Conservation (phyloP, 2,113 vertebrate species). For the Pelecanoides urinatrix region DNA sequence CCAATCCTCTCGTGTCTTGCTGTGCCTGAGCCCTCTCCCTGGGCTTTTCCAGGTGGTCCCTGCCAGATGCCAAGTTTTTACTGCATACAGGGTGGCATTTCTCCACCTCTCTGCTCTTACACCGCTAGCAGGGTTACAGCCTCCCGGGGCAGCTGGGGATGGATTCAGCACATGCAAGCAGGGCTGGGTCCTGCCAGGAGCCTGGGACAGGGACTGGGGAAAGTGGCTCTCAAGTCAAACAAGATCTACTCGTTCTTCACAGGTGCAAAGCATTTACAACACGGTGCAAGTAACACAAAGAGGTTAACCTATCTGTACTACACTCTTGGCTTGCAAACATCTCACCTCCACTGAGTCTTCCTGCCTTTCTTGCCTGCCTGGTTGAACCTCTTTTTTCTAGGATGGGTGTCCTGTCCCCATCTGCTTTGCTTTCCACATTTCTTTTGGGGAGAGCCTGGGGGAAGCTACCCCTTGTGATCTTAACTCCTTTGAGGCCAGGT, state of each 20-base stretch:
- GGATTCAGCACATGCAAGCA: not conserved
- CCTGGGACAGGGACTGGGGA: not conserved
- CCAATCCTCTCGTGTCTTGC: not conserved
- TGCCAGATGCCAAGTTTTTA: not conserved
- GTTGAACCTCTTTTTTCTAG: not conserved
- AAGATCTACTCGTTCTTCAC: rapidly evolving
- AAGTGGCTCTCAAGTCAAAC: not conserved
- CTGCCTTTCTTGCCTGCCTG: not conserved
- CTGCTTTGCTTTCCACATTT: not conserved
- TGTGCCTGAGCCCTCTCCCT: not conserved
- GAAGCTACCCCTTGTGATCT: not conserved
- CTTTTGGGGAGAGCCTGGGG: not conserved
- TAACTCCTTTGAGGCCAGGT: not conserved
- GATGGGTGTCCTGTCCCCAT: not conserved
- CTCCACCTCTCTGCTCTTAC: not conserved
- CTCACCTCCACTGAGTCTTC: too few relatives aligned
- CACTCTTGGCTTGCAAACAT: not conserved
- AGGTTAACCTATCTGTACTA: not conserved
- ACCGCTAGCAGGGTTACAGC: not conserved
- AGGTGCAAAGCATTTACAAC: not conserved
- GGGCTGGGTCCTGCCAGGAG: not conserved
- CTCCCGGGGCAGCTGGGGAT: not conserved
- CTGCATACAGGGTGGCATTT: not conserved
- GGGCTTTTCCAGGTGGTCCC: not conserved
- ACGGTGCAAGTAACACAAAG: rapidly evolving